Conservation (phyloP, 1,140 invertebrate genomes). For the Homarus americanus region DNA sequence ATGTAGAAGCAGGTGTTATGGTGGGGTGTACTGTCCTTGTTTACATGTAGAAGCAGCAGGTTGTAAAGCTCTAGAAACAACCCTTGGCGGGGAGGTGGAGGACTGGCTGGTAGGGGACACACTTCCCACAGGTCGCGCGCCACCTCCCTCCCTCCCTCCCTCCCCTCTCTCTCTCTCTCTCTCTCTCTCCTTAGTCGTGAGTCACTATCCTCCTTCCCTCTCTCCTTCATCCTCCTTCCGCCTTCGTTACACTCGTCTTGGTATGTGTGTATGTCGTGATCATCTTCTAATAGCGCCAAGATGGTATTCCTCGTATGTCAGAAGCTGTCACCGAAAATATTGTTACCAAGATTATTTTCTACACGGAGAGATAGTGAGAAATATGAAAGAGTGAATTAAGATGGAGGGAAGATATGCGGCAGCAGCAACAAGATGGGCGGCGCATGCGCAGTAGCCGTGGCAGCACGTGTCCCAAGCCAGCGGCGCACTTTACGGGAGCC, state of each 20-base stretch:
- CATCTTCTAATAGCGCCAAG: too few species aligned
- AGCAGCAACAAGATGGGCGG: neutral
- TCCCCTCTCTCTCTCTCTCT: neutral
- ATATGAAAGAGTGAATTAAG: neutral
- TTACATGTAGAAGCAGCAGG: too few species aligned
- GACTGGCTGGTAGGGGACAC: too few species aligned
- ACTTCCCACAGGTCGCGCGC: constrained; percentile 22
- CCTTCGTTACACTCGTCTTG: neutral
- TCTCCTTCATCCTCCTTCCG: neutral
- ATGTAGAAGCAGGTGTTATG: too few species aligned
- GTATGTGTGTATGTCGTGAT: neutral
- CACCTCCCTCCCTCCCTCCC: neutral
- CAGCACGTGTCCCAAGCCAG: constrained; percentile 57
- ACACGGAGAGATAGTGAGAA: neutral
- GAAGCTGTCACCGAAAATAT: too few species aligned
- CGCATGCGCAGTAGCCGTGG: constrained; percentile 58
- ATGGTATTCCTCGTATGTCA: too few species aligned
- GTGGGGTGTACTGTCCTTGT: too few species aligned
- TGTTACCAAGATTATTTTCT: too few species aligned
- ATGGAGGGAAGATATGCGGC: neutral
- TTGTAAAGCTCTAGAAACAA: too few species aligned
- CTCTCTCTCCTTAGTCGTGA: neutral
- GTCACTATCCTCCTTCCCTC: neutral
- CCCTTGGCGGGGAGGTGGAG: too few species aligned
- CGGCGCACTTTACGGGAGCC: constrained; percentile 63